A percentile compares a stretch with the other conserved stretches of the same genome.
Evolutionary conservation across 2,113 vertebrate genomes (phyloP).

Genomic region (Urocolius indicus): DNA sequence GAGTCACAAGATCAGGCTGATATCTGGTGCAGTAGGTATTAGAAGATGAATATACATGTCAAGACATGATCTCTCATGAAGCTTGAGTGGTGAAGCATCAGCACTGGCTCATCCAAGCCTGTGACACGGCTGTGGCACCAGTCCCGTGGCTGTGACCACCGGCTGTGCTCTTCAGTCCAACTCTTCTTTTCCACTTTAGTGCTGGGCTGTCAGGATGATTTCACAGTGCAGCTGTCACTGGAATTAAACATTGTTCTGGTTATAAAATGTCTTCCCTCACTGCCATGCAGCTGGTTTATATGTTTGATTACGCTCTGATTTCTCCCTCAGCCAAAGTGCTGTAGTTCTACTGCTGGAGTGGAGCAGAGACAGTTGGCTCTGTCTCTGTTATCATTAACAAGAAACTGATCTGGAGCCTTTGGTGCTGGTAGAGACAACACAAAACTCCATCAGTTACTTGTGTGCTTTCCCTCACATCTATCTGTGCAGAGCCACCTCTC

Average conservation of each 20-base stretch:
- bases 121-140: not conserved
- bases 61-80: not conserved
- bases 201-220: not conserved
- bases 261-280: rapidly evolving
- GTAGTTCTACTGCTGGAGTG: not conserved
- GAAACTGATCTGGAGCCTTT: not conserved
- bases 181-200: not conserved
- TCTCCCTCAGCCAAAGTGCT: not conserved
- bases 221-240: not conserved
- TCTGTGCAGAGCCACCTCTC: not conserved
- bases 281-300: not conserved
- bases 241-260: not conserved
- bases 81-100: not conserved
- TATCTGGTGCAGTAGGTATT: not conserved
- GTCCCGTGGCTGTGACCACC: not conserved
- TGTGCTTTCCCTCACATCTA: not conserved
- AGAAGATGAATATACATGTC: not conserved
- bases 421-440: not conserved
- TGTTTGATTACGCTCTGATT: not conserved
- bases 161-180: not conserved
- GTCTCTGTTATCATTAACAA: not conserved
- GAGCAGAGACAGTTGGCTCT: not conserved
- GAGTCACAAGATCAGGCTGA: not conserved
- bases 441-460: not conserved
- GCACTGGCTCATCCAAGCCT: not conserved